phyloP scores from a whole-genome alignment of 53 echinoderm and acorn worm species.

The Echinarachnius parma region DNA sequence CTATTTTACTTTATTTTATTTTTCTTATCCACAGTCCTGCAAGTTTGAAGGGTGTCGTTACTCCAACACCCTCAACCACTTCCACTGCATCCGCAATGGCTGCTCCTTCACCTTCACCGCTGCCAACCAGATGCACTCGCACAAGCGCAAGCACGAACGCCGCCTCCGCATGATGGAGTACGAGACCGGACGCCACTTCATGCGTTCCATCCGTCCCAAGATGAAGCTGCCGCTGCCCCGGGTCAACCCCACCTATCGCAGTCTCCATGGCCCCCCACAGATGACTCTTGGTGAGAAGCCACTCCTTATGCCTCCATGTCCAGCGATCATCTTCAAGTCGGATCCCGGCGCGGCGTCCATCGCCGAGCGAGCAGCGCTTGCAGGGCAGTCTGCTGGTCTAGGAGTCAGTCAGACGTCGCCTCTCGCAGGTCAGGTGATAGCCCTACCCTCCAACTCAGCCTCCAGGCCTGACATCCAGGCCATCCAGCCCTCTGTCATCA shows the following conservation, averaged over 20 bases:
- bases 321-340: slow-evolving; percentile 37
- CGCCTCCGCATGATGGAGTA: slow-evolving; percentile 93
- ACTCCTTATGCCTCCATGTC: slow-evolving; percentile 26
- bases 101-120: slow-evolving; percentile 98
- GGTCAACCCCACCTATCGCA: slow-evolving; percentile 38
- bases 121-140: slow-evolving; percentile 99
- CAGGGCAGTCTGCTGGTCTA: slow-evolving; percentile 17
- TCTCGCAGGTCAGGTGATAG: slow-evolving; percentile 30
- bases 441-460: slow-evolving; percentile 12
- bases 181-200: slow-evolving; percentile 50
- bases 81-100: slow-evolving; percentile 97
- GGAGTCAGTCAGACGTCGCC: slow-evolving; percentile 41
- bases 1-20: too few species aligned
- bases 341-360: slow-evolving; percentile 37
- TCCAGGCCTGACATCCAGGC: slow-evolving; percentile 34
- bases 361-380: slow-evolving; percentile 8
- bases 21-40: slow-evolving; percentile 64
- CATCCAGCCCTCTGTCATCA: slow-evolving; percentile 37
- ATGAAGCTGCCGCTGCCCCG: slow-evolving; percentile 52
- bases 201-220: slow-evolving; percentile 73
- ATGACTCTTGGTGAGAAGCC: slow-evolving; percentile 13
- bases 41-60: slow-evolving; percentile 85
- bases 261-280: slow-evolving; percentile 4
- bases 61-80: slow-evolving; percentile 99
- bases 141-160: slow-evolving; percentile 98